phyloP scores from a whole-genome alignment of 2,113 vertebrate species.

The Chascanopsetta lugubris region DNA sequence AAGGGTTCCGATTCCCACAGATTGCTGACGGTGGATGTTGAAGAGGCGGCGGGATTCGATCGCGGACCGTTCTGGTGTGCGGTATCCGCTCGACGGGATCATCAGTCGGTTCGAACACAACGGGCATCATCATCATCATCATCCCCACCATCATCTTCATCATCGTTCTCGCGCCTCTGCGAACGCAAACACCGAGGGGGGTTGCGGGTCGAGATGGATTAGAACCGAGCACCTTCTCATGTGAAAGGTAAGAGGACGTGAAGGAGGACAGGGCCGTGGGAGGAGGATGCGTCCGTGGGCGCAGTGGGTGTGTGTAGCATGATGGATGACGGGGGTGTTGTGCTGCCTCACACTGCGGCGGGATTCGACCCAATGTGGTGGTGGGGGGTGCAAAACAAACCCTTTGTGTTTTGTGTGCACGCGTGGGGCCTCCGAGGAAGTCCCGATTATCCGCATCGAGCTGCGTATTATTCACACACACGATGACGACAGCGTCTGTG shows the following conservation, averaged over 20 bases:
- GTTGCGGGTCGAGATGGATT: conserved; percentile 66
- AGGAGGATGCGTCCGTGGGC: conserved; percentile 18
- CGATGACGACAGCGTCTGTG: conserved; percentile 70
- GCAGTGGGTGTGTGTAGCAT: conserved; percentile 1
- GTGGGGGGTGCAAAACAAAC: not conserved
- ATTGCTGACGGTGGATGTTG: not conserved
- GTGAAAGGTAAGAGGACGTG: conserved; percentile 64
- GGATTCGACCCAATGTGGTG: too few species aligned
- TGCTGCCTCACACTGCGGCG: too few species aligned
- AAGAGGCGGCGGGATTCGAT: not conserved
- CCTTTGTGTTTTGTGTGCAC: conserved; percentile 57
- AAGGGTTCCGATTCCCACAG: not conserved
- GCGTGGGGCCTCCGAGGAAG: conserved; percentile 34
- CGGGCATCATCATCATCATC: conserved; percentile 41
- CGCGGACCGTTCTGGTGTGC: not conserved
- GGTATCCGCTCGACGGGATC: conserved; percentile 50
- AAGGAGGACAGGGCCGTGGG: conserved; percentile 13
- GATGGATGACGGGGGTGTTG: conserved; percentile 34
- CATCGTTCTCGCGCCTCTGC: conserved; percentile 23
- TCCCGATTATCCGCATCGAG: conserved; percentile 70
- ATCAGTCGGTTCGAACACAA: conserved; percentile 50
- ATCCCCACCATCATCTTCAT: conserved; percentile 29
- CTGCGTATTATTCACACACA: conserved; percentile 71
- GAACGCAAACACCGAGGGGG: conserved; percentile 24
- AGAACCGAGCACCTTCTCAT: conserved; percentile 54